Evolutionary conservation across 2,888 invertebrate species (phyloP).

Genomic region (Noctua comes): DNA sequence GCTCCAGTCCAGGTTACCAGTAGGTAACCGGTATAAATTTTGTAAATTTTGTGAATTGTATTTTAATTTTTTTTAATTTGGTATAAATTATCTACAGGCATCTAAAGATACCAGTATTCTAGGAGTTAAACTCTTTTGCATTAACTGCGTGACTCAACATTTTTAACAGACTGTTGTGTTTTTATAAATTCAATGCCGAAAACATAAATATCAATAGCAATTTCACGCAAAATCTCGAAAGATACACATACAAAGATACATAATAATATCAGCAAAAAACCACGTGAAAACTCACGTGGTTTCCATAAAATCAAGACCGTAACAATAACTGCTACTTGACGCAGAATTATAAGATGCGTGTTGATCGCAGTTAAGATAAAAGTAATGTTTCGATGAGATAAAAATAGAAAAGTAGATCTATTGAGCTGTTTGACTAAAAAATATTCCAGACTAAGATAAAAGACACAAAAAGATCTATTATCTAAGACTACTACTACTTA

Average conservation of each 20-base stretch:
- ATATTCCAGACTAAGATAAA: not conserved
- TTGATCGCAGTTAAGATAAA: not conserved
- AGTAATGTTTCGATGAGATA: slow-evolving; percentile 1
- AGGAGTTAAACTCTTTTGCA: not conserved
- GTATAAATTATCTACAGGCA: not conserved
- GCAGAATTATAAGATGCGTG: not conserved
- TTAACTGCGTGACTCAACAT: not conserved
- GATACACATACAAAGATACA: too few species aligned
- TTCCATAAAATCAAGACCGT: not conserved
- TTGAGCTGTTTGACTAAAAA: not conserved
- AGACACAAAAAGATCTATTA: not conserved
- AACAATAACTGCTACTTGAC: not conserved
- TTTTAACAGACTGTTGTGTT: not conserved
- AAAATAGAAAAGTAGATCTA: slow-evolving; percentile 24
- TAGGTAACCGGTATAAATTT: too few species aligned
- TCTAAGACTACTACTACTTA: too few species aligned
- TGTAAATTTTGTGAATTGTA: too few species aligned
- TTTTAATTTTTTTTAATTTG: too few species aligned
- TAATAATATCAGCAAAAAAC: too few species aligned
- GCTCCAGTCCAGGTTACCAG: not conserved
- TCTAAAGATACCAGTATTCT: not conserved
- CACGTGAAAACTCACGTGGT: too few species aligned
- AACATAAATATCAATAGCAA: not conserved
- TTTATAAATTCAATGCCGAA: slow-evolving; percentile 3
- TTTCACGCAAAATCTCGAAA: not conserved